Percentiles rank a stretch among this genome's conserved stretches.
Conservation (phyloP, 2,888 invertebrate species). For the Morpho achilles region DNA sequence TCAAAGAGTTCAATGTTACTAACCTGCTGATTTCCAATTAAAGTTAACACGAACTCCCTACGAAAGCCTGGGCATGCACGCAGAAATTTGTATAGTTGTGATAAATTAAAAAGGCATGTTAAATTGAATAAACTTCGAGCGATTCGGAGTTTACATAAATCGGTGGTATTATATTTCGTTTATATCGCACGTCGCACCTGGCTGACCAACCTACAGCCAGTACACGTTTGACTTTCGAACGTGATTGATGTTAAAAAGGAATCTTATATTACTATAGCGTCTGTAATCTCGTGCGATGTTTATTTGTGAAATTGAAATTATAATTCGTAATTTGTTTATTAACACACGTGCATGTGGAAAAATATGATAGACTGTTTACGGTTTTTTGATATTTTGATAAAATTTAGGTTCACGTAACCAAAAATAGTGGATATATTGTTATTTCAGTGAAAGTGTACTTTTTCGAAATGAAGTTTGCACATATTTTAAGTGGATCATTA, state of each 20-base stretch:
- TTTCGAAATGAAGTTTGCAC: conserved; percentile 55
- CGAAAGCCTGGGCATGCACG: conserved; percentile 13
- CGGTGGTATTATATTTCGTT: conserved; percentile 35
- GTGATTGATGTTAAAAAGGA: conserved; percentile 42
- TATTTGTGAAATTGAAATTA: conserved; percentile 23
- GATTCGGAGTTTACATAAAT: conserved; percentile 33
- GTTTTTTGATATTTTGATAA: not conserved
- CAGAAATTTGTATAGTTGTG: conserved; percentile 2
- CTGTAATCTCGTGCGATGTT: conserved; percentile 36
- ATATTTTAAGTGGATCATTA: conserved; percentile 50
- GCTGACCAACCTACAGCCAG: conserved; percentile 54
- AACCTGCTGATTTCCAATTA: conserved; percentile 25
- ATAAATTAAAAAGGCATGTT: conserved; percentile 15
- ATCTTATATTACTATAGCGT: conserved; percentile 22
- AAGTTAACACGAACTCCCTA: conserved; percentile 20
- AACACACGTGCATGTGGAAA: conserved; percentile 3
- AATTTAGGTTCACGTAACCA: conserved; percentile 3
- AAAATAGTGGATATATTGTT: conserved; percentile 14
- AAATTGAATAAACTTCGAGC: conserved; percentile 6
- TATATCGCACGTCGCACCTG: conserved; percentile 45
- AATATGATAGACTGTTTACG: conserved; percentile 8
- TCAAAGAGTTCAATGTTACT: conserved; percentile 32
- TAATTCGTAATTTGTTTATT: conserved; percentile 9
- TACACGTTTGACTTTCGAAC: conserved; percentile 72
- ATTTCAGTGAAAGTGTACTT: conserved; percentile 63